These are phyloP conservation scores for Ceratotherium simum DNA, from an alignment of 2,113 vertebrate species.

Conservation along the genomic window DNA sequence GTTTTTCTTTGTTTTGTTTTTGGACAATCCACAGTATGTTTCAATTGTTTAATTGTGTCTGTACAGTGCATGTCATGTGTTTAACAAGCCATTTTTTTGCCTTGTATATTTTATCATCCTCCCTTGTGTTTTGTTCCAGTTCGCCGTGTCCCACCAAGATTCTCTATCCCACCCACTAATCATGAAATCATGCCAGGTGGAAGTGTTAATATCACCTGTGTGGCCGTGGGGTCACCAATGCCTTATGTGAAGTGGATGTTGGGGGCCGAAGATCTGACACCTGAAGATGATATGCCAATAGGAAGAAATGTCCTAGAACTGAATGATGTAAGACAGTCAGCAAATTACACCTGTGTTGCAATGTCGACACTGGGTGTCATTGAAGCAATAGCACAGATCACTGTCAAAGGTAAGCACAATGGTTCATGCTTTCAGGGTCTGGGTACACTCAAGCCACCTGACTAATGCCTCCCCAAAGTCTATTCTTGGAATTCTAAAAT, in stretches of 20 bases:
- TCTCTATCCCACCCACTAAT: conserved; percentile 99
- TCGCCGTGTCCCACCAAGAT: conserved; percentile 97
- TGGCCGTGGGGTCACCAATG: conserved; percentile 99
- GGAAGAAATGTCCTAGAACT: conserved; percentile 99
- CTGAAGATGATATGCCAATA: conserved; percentile 99
- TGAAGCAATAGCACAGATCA: conserved; percentile 98
- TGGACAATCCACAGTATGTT: conserved; percentile 65
- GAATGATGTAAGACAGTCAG: conserved; percentile 98
- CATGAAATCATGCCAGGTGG: conserved; percentile 99
- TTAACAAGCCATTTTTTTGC: conserved; percentile 59
- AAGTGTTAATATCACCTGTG: conserved; percentile 99
- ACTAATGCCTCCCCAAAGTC: neutral
- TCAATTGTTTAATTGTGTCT: conserved; percentile 82
- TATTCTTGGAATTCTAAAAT: neutral
- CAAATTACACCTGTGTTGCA: conserved; percentile 99
- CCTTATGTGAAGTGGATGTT: conserved; percentile 99
- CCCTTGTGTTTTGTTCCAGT: conserved; percentile 93
- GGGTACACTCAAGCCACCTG: neutral
- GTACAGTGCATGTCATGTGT: conserved; percentile 86
- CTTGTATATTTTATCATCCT: conserved; percentile 86
- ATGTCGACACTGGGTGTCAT: conserved; percentile 99
- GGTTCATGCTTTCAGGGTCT: neutral
- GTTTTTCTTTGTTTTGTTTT: conserved; percentile 80
- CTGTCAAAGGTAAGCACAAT: conserved; percentile 94
- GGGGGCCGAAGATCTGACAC: conserved; percentile 97